Evolutionary conservation across 2,113 vertebrate genomes (phyloP).

Genomic region (Galeopterus variegatus): DNA sequence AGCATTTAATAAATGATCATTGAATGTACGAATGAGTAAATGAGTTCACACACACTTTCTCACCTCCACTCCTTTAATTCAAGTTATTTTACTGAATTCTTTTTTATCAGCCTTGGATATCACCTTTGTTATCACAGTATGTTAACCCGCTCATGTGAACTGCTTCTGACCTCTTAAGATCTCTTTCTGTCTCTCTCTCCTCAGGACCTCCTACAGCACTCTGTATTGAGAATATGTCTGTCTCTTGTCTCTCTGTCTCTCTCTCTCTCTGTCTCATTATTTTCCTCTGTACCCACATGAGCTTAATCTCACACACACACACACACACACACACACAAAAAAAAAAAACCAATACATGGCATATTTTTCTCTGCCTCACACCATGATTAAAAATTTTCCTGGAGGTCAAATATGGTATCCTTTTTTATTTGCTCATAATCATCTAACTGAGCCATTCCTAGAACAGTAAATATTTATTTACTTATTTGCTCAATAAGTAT

Average conservation of each 20-base stretch:
- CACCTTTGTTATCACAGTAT: background rate
- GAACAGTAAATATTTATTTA: background rate
- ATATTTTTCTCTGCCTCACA: background rate
- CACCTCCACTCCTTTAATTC: background rate
- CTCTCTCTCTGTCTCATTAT: background rate
- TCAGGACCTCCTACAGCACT: background rate
- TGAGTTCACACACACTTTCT: background rate
- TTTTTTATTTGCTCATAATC: background rate
- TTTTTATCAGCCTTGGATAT: background rate
- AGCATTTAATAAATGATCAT: background rate
- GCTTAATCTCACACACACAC: background rate
- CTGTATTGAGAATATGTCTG: background rate
- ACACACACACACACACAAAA: background rate
- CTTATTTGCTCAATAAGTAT: background rate
- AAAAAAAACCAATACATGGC: background rate
- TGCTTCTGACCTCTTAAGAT: background rate
- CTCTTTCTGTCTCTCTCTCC: background rate
- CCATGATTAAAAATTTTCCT: background rate
- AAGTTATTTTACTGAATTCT: background rate
- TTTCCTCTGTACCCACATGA: background rate
- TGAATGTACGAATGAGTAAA: background rate
- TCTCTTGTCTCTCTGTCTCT: background rate
- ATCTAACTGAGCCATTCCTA: background rate
- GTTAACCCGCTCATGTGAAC: background rate
- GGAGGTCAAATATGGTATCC: background rate